phyloP scores from a whole-genome alignment of 2,113 vertebrate species.

The Salvator merianae region DNA sequence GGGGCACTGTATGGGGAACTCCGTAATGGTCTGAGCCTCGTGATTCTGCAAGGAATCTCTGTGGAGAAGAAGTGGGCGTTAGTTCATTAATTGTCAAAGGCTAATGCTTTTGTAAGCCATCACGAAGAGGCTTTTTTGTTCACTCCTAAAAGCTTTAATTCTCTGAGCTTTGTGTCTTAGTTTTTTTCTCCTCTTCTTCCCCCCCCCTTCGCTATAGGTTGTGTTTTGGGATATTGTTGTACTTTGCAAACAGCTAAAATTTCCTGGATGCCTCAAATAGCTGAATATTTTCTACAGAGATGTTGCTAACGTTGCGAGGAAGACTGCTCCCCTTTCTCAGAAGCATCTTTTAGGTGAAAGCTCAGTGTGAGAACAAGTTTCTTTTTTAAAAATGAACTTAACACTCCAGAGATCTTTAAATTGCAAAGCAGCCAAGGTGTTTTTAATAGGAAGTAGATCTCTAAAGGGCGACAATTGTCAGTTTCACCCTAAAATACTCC shows the following conservation, averaged over 20 bases:
- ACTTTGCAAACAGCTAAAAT: slow-evolving; percentile 34
- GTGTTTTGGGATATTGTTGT: slow-evolving; percentile 25
- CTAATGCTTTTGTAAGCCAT: neutral
- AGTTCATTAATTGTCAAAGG: slow-evolving; percentile 8
- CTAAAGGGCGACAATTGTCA: neutral
- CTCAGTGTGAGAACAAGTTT: neutral
- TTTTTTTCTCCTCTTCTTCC: neutral
- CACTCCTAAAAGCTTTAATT: neutral
- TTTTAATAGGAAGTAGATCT: slow-evolving; percentile 14
- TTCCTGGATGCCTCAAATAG: neutral
- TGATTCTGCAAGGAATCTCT: slow-evolving; percentile 38
- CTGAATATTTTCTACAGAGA: neutral
- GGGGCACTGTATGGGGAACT: slow-evolving; percentile 42
- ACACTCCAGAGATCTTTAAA: slow-evolving; percentile 25
- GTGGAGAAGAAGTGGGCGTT: slow-evolving; percentile 19
- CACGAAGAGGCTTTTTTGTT: neutral
- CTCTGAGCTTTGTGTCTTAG: neutral
- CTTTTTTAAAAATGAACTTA: neutral
- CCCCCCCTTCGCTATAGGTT: neutral
- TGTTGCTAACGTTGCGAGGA: slow-evolving; percentile 33
- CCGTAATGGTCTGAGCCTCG: slow-evolving; percentile 13
- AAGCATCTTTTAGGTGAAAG: slow-evolving; percentile 46
- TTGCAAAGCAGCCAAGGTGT: neutral
- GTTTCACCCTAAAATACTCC: neutral
- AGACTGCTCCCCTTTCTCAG: slow-evolving; percentile 48